Percentiles rank a stretch among this genome's conserved stretches.
phyloP scores from a whole-genome alignment of 2,888 invertebrate species.

The Cryptus armator region DNA sequence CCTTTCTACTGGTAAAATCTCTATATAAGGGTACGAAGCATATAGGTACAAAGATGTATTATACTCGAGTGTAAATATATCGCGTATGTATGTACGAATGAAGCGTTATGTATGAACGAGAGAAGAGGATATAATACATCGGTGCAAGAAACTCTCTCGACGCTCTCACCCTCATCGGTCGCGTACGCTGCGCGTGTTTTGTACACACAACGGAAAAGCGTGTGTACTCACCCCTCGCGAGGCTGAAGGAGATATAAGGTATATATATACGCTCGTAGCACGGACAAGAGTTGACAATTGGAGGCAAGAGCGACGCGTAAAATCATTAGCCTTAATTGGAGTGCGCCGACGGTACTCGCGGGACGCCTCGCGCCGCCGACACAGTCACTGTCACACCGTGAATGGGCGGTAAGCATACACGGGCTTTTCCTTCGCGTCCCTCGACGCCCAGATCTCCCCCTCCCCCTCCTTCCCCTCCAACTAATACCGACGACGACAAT shows the following conservation, averaged over 20 bases:
- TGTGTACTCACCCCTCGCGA: neutral
- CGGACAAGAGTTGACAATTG: conserved; percentile 67
- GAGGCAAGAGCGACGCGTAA: conserved; percentile 75
- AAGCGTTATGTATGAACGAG: conserved; percentile 6
- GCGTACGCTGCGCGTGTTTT: conserved; percentile 39
- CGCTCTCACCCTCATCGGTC: neutral
- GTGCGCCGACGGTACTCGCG: conserved; percentile 73
- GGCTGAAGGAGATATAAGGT: conserved; percentile 12
- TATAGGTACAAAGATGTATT: neutral
- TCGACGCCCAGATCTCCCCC: conserved; percentile 21
- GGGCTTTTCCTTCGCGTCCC: conserved; percentile 51
- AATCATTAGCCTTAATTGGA: conserved; percentile 81
- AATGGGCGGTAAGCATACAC: conserved; percentile 55
- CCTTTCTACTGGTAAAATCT: neutral
- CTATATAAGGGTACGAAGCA: neutral
- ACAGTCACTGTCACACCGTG: conserved; percentile 43
- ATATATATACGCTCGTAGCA: conserved; percentile 21
- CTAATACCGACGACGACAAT: conserved; percentile 29
- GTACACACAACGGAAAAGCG: neutral
- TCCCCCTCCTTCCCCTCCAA: neutral
- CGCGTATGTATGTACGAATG: neutral
- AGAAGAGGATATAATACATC: neutral
- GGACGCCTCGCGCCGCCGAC: conserved; percentile 53
- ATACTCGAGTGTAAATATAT: conserved; percentile 4
- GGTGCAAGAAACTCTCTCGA: conserved; percentile 31